Conservation (phyloP, 2,113 vertebrate species). For the Psettodes erumei region DNA sequence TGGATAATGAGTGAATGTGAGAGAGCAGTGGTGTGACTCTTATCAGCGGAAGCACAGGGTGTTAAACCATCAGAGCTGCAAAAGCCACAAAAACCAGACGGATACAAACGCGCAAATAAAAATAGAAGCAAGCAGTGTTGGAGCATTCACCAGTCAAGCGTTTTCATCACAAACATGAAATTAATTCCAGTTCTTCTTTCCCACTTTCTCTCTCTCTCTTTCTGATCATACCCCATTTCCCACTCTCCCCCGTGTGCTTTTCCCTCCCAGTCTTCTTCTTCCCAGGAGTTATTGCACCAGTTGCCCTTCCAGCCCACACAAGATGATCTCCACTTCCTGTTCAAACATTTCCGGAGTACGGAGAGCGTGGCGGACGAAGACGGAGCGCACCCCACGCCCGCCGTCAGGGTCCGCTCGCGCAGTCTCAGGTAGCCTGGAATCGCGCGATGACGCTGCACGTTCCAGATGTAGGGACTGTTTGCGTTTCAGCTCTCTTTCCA, state of each 20-base stretch:
- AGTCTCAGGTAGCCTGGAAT: constrained; percentile 88
- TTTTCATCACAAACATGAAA: neutral
- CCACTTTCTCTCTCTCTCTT: neutral
- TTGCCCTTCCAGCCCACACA: constrained; percentile 94
- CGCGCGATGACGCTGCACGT: no score
- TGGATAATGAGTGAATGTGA: constrained; percentile 38
- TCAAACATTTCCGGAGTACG: constrained; percentile 95
- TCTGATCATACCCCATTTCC: neutral
- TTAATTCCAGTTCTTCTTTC: neutral
- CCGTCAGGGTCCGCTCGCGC: constrained; percentile 88
- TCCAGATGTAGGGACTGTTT: neutral
- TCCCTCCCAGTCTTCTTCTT: constrained; percentile 88
- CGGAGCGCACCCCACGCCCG: constrained; percentile 79
- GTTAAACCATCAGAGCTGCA: constrained; percentile 37
- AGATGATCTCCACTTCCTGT: constrained; percentile 94
- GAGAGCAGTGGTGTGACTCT: constrained; percentile 18
- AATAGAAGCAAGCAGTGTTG: neutral
- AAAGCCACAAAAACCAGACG: neutral
- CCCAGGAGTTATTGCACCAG: constrained; percentile 95
- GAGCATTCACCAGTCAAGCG: neutral
- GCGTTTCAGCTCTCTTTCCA: no score
- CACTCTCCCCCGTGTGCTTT: neutral
- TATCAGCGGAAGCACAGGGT: constrained; percentile 39
- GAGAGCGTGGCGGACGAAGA: constrained; percentile 90
- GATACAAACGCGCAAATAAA: neutral